phyloP scores from a whole-genome alignment of 1,140 invertebrate species.

The Bombus turneri region DNA sequence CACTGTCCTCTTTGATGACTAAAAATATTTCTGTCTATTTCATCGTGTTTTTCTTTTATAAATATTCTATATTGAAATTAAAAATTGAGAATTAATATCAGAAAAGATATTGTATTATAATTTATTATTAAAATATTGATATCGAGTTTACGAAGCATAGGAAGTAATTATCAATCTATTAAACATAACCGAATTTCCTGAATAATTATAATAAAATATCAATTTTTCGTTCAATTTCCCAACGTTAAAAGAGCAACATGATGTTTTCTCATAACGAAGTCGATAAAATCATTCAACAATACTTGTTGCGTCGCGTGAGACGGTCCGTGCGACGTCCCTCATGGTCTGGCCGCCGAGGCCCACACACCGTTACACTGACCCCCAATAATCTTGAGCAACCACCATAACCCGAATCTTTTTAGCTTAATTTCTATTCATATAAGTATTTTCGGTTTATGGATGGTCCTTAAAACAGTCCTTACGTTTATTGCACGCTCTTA shows the following conservation, averaged over 20 bases:
- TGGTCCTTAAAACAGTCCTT: too few relatives aligned
- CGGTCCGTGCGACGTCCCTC: too few relatives aligned
- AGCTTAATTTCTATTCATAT: too few relatives aligned
- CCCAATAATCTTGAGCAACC: too few relatives aligned
- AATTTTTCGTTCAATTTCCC: neutral
- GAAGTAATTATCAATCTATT: neutral
- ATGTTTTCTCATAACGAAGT: neutral
- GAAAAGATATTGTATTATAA: neutral
- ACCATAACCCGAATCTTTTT: too few relatives aligned
- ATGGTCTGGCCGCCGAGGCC: too few relatives aligned
- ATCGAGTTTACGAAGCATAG: too few relatives aligned
- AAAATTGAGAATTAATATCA: neutral
- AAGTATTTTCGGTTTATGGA: too few relatives aligned
- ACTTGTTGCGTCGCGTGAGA: too few relatives aligned
- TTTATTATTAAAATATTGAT: neutral
- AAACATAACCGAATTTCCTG: neutral
- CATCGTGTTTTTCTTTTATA: too few relatives aligned
- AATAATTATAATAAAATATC: neutral
- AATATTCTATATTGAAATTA: neutral
- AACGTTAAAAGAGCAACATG: neutral
- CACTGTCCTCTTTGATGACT: neutral
- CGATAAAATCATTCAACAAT: neutral
- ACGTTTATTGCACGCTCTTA: too few relatives aligned
- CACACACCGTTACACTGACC: too few relatives aligned
- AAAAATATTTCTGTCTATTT: neutral